Evolutionary conservation across 2,797 vertebrate genomes (phyloP), one percentile per base, ranked within the genome.

Genomic region (Crenichthys baileyi): DNA sequence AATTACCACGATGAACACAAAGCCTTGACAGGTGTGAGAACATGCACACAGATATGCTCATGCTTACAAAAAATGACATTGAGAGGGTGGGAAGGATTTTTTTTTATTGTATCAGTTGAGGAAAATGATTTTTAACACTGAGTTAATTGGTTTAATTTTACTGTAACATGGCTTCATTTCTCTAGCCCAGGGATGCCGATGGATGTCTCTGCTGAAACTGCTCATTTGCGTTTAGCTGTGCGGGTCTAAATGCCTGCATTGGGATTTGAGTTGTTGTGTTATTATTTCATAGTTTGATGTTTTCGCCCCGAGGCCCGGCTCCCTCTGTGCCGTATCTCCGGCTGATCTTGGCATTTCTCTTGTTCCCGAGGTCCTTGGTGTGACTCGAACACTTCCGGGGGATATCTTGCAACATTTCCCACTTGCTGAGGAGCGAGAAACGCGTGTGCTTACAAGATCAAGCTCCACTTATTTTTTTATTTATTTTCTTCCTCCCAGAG

Each of bases 151-250:
- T 77, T 84, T 89, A 83, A 91, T 91, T 92, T 88, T n/a, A n/a
- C 76, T 80, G 44, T 86, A 87, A 90, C 84, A 81, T 73, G 77
- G 75, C 88, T 87, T 36, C 72, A 86, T 88, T 79, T 86, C 55
- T 88, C 26, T 83, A 74, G 85, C 88, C 84, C 79, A 81, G 65
- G 83, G 88, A 82, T 75, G 82, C 84, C 61, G 46, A 81, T 90
- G 85, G 74, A 72, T 55, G 78, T 82, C 73, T 86, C 83, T 91
- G 93, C 92, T 93, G 91, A 93, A 92, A 67, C 85, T 67, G 91
- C 90, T 87, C 85, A 74, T 93, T 91, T 91, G 85, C 74, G 89
- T 92, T 91, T 86, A 92, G 91, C 93, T 90, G 88, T 89, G 90
- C 85, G 79, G 78, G 89, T 81, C 85, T 90, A 87, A 93, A 93